Conservation (phyloP, 1,140 invertebrate genomes). For the Aleiodes sp. region DNA sequence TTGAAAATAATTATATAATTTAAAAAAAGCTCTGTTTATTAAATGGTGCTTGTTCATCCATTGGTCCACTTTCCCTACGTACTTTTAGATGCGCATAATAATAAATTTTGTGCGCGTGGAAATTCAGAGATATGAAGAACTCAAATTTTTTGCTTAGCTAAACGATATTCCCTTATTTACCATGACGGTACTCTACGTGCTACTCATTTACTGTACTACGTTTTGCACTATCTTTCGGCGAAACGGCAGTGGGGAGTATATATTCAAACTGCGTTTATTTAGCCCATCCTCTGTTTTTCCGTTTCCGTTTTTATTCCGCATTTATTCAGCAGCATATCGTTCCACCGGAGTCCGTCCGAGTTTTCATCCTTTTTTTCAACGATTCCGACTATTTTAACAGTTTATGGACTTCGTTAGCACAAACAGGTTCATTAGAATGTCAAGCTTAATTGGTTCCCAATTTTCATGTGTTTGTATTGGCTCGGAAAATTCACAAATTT, state of each 20-base stretch:
- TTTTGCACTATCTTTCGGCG: neutral
- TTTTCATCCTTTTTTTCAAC: too few relatives aligned
- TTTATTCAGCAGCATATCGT: neutral
- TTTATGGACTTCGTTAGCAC: constrained; percentile 19
- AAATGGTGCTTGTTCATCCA: too few relatives aligned
- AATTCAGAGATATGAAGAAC: neutral
- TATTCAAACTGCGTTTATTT: neutral
- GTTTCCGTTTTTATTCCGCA: constrained; percentile 1
- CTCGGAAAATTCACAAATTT: neutral
- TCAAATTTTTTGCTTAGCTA: neutral
- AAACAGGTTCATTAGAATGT: neutral
- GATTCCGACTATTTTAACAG: too few relatives aligned
- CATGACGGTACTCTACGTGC: neutral
- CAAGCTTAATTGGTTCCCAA: neutral
- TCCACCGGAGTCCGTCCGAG: too few relatives aligned
- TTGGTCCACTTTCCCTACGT: too few relatives aligned
- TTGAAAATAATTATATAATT: too few relatives aligned
- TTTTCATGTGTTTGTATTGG: neutral
- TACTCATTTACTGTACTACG: neutral
- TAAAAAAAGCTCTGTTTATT: too few relatives aligned
- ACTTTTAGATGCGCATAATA: too few relatives aligned
- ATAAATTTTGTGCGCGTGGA: too few relatives aligned
- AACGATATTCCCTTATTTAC: neutral
- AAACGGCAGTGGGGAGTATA: too few relatives aligned
- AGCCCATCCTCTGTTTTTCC: neutral